Base-by-base conservation (phyloP, 1,140 invertebrate genomes). In the Drosophila azteca region DNA sequence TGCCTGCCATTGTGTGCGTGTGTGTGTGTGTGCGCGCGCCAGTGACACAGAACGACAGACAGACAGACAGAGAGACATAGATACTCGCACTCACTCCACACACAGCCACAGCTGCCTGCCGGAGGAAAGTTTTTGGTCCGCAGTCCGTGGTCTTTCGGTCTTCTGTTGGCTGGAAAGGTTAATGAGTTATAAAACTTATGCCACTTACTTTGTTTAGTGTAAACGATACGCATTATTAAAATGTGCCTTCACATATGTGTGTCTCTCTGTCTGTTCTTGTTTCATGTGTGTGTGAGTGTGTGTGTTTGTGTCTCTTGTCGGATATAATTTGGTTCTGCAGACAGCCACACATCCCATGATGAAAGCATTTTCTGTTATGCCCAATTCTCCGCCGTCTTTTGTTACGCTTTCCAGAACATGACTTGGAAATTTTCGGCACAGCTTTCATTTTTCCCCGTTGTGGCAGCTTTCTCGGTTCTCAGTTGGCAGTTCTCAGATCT, bases 351-450 rank as follows among this genome's bases (percentile, higher is more conserved):
- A 20, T 20, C 17, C 64, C 44, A 65, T 69, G 60, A 35, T 52
- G 54, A 71, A 75, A 88, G 60, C 61, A 66, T 76, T 88, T 77
- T 71, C 70, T 52, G 69, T 52, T 20, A 46, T 51, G 50, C 7
- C 50, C 50, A 17, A 55, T 54, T 57, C 51, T 51, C 45, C 41
- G 50, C 59, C 62, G 63, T 53, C 63, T 78, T 82, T 88, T 87
- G 82, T 87, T 87, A 88, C 83, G 83, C 83, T 87, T 87, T 87
- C 83, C 75, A 87, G 83, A 87, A 87, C 83, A 87, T 88, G 83
- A 87, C 83, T 83, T 68, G 45, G 60, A 64, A 60, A 64, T 72
- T 88, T 88, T 83, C 44, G 83, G 83, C 79, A 58, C 62, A 64
- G 66, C 83, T 88, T 87, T 88, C 79, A 66, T 85, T 82, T 60